Percentiles rank a stretch among this genome's conserved stretches.
Conservation (phyloP, 2,113 vertebrate genomes). For the Lanius collurio region DNA sequence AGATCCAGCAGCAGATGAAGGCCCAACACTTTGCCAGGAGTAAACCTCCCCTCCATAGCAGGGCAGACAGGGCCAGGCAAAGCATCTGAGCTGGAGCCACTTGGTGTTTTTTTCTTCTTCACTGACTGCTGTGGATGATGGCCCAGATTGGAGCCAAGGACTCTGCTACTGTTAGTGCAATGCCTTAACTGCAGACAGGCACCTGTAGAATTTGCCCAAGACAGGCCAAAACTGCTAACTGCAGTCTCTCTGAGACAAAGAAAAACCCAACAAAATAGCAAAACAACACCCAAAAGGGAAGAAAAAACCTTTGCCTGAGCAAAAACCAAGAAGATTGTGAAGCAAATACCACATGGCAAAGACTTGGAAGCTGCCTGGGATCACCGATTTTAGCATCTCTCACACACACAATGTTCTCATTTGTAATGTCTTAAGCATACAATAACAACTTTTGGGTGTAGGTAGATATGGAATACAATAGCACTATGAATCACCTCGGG, state of each 20-base stretch:
- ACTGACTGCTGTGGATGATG: background rate
- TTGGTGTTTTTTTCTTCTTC: background rate
- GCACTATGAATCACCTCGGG: background rate
- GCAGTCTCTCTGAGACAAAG: background rate
- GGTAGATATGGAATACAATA: background rate
- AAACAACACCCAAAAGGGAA: background rate
- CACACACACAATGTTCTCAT: background rate
- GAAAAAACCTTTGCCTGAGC: background rate
- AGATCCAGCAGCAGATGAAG: background rate
- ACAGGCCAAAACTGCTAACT: background rate
- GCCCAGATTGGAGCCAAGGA: background rate
- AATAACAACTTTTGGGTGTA: background rate
- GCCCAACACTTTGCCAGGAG: background rate
- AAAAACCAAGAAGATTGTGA: background rate
- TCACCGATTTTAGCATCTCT: background rate
- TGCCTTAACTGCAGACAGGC: too few species aligned
- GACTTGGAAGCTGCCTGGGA: background rate
- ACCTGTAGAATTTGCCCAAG: background rate
- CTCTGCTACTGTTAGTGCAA: fast-evolving
- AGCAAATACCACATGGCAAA: background rate
- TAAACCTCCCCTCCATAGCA: background rate
- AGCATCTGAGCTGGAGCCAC: background rate
- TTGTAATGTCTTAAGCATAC: background rate
- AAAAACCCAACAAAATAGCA: background rate
- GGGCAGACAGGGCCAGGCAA: background rate